These are phyloP conservation scores for Oncorhynchus nerka DNA, from an alignment of 2,113 vertebrate genomes.

Conservation along the genomic window DNA sequence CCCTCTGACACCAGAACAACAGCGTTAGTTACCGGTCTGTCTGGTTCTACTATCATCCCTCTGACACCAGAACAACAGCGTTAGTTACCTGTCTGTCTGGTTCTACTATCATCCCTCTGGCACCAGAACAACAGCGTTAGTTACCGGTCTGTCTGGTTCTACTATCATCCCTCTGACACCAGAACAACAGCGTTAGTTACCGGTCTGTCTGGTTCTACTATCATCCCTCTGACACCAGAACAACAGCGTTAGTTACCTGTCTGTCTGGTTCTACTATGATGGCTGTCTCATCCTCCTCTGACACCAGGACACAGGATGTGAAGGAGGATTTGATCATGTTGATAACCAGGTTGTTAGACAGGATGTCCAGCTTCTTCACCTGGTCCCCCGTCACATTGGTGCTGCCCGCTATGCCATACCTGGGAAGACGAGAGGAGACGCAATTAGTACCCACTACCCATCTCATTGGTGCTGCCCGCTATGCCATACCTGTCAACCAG, in stretches of 20 bases:
- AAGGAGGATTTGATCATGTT: slow-evolving; percentile 94
- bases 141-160: no score
- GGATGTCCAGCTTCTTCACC: slow-evolving; percentile 93
- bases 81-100: no score
- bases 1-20: no score
- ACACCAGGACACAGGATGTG: slow-evolving; percentile 87
- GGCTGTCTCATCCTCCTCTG: slow-evolving; percentile 87
- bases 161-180: slow-evolving; percentile 82
- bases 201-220: background rate
- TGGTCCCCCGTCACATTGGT: slow-evolving; percentile 94
- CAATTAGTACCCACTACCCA: slow-evolving; percentile 55
- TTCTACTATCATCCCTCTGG: no score
- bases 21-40: no score
- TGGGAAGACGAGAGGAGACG: slow-evolving; percentile 37
- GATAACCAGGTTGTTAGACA: slow-evolving; percentile 91
- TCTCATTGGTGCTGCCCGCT: slow-evolving; percentile 89
- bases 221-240: slow-evolving; percentile 90
- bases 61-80: no score
- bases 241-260: slow-evolving; percentile 66
- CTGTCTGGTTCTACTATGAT: slow-evolving; percentile 85
- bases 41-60: no score
- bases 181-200: slow-evolving; percentile 63
- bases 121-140: no score
- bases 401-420: slow-evolving; percentile 89
- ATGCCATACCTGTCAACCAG: slow-evolving; percentile 81